phyloP scores from a whole-genome alignment of 2,797 vertebrate genomes.

The Rachycentron canadum region DNA sequence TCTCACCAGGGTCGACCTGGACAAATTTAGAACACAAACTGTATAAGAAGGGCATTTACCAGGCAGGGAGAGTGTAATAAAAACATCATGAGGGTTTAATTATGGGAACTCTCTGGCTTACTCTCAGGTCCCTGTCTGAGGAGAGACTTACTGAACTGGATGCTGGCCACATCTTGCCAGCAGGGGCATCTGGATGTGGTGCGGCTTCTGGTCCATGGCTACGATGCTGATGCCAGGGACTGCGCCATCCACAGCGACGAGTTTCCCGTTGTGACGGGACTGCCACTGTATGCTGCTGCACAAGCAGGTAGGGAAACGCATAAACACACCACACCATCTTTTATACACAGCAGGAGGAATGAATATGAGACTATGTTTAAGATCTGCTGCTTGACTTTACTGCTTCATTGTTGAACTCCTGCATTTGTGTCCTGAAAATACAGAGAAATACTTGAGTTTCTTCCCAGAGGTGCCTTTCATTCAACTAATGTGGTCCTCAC shows the following conservation, averaged over 20 bases:
- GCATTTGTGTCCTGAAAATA: neutral
- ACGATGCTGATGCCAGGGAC: conserved; percentile 90
- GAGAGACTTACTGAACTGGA: conserved; percentile 91
- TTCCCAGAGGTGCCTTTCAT: neutral
- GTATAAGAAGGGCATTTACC: neutral
- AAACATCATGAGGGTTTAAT: neutral
- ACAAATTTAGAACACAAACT: neutral
- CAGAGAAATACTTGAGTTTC: neutral
- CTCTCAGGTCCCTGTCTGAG: conserved; percentile 80
- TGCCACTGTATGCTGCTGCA: conserved; percentile 93
- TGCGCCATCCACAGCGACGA: conserved; percentile 89
- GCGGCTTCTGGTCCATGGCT: conserved; percentile 87
- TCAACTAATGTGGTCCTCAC: no score
- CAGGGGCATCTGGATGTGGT: conserved; percentile 91
- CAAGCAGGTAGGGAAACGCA: conserved; percentile 85
- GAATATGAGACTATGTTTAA: no score
- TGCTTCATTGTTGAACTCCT: neutral
- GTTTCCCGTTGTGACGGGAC: conserved; percentile 90
- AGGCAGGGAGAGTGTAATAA: neutral
- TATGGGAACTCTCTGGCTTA: conserved; percentile 1
- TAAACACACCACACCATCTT: neutral
- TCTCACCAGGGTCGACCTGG: neutral
- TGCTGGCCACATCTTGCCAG: conserved; percentile 92
- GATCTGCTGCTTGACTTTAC: conserved; percentile 4
- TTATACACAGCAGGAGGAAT: neutral